These are phyloP conservation scores for Centropyge bicolor DNA, from an alignment of 2,797 vertebrate species.

Conservation along the genomic window DNA sequence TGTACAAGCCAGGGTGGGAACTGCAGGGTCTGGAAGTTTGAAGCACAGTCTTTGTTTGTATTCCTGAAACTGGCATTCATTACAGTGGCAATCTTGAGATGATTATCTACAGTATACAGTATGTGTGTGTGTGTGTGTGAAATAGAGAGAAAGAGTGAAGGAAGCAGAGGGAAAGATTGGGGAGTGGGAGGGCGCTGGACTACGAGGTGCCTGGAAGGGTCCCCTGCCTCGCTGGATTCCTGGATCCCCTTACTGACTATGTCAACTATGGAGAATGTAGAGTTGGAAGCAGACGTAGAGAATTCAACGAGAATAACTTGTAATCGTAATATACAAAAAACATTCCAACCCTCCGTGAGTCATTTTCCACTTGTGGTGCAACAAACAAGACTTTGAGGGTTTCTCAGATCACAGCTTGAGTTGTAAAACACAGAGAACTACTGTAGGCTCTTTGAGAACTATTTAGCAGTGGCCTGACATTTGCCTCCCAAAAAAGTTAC, in stretches of 20 bases:
- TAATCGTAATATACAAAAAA: conserved; percentile 58
- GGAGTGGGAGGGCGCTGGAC: conserved; percentile 34
- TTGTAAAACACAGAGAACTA: conserved; percentile 42
- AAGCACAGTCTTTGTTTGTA: conserved; percentile 53
- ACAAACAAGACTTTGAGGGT: conserved; percentile 45
- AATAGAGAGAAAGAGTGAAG: conserved; percentile 20
- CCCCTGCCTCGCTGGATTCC: conserved; percentile 54
- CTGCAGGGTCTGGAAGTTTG: conserved; percentile 20
- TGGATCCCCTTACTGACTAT: conserved; percentile 64
- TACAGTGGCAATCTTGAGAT: conserved; percentile 64
- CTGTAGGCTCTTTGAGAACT: conserved; percentile 38
- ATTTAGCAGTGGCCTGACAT: conserved; percentile 47
- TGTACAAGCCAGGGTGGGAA: conserved; percentile 26
- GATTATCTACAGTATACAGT: conserved; percentile 49
- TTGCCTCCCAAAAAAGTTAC: conserved; percentile 32
- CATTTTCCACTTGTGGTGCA: conserved; percentile 72
- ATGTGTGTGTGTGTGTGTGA: conserved; percentile 21
- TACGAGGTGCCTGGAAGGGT: conserved; percentile 58
- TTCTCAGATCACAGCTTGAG: conserved; percentile 26
- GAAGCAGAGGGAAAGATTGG: conserved; percentile 24
- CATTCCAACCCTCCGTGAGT: conserved; percentile 66
- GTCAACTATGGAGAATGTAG: conserved; percentile 72
- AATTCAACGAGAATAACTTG: conserved; percentile 65
- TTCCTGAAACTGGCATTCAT: conserved; percentile 56
- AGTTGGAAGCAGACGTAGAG: conserved; percentile 57